A percentile compares a stretch with the other conserved stretches of the same genome.
These are phyloP conservation scores for Asarcornis scutulata DNA, from an alignment of 2,113 vertebrate species.

Conservation along the genomic window DNA sequence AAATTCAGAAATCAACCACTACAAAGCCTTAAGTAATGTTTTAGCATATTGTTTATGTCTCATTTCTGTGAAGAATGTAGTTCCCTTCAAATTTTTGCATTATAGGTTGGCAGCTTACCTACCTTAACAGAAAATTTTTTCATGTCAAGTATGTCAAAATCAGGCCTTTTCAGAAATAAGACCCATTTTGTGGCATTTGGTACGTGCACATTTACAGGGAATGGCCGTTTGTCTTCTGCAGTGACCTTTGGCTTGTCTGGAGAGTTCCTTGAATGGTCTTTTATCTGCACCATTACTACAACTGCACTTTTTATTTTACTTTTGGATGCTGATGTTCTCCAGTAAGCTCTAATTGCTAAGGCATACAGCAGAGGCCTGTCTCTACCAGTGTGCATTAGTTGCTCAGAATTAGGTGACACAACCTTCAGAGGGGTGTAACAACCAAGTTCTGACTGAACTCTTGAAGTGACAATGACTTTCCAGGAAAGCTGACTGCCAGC, in stretches of 20 bases:
- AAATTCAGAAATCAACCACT: background rate
- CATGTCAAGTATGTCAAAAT: background rate
- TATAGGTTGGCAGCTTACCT: accelerated
- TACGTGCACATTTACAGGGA: background rate
- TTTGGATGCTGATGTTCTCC: accelerated
- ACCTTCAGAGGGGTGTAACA: background rate
- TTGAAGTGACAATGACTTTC: background rate
- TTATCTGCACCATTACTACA: background rate
- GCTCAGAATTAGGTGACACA: background rate
- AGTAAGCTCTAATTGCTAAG: background rate
- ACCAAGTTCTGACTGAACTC: background rate
- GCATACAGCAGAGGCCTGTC: background rate
- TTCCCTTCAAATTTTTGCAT: background rate
- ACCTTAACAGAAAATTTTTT: background rate
- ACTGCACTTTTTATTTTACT: background rate
- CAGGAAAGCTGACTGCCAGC: background rate
- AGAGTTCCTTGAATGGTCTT: background rate
- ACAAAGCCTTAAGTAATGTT: background rate
- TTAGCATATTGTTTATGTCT: accelerated
- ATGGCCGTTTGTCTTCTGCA: background rate
- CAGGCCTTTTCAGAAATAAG: background rate
- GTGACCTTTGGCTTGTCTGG: background rate
- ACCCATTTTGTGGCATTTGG: background rate
- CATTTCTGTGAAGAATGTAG: background rate
- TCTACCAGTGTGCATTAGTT: background rate